Evolutionary conservation across 2,888 invertebrate genomes (phyloP).

Genomic region (Crocallis elinguaria): DNA sequence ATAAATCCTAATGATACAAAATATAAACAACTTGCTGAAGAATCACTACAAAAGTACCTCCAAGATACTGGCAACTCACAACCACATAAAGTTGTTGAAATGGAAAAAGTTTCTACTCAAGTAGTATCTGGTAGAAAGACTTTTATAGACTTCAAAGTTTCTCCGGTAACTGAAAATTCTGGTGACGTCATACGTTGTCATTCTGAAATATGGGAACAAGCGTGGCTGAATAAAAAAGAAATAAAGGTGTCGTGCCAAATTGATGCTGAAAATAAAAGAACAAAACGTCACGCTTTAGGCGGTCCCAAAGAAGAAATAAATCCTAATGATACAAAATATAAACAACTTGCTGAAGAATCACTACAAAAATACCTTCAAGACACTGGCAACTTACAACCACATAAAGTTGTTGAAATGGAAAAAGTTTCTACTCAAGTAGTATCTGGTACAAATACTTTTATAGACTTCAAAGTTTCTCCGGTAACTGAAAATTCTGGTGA

Average conservation of each 20-base stretch:
- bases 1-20: conserved; percentile 42
- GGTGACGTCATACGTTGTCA: conserved; percentile 39
- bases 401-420: conserved; percentile 31
- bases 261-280: not conserved
- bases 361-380: conserved; percentile 40
- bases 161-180: not conserved
- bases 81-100: conserved; percentile 23
- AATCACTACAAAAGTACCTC: conserved; percentile 46
- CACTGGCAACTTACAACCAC: conserved; percentile 19
- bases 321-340: conserved; percentile 41
- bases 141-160: conserved; percentile 37
- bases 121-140: conserved; percentile 42
- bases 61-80: conserved; percentile 18
- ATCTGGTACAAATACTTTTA: conserved; percentile 38
- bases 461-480: conserved; percentile 35
- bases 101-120: conserved; percentile 42
- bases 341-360: conserved; percentile 43
- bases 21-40: conserved; percentile 39
- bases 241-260: conserved; percentile 42
- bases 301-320: too few species aligned
- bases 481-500: conserved; percentile 7
- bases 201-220: conserved; percentile 47
- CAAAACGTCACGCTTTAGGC: too few species aligned
- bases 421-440: conserved; percentile 45
- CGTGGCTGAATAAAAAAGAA: conserved; percentile 46